Percentiles rank a stretch among this genome's conserved stretches.
These are phyloP conservation scores for Hylomyscus alleni DNA, from an alignment of 2,797 vertebrate species.

Conservation along the genomic window DNA sequence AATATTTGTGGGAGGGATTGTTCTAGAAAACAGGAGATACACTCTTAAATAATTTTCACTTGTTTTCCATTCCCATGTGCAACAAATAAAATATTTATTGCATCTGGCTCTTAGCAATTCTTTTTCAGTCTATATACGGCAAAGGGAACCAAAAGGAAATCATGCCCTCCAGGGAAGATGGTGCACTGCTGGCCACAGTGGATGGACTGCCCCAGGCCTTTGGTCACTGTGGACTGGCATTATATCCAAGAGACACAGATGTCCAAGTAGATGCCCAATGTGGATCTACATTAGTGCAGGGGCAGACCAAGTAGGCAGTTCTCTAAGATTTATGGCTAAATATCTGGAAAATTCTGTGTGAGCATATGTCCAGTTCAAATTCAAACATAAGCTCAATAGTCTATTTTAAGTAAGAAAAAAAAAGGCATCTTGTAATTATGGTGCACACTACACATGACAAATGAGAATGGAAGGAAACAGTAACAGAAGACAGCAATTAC, in stretches of 20 bases:
- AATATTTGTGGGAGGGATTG: neutral
- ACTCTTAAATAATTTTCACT: conserved; percentile 2
- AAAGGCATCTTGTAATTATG: conserved; percentile 17
- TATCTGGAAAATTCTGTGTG: neutral
- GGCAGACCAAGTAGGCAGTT: neutral
- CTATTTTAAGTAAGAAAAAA: neutral
- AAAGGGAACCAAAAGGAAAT: neutral
- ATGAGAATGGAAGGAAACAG: neutral
- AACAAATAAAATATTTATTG: conserved; percentile 35
- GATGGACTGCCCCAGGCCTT: neutral
- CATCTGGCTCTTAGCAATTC: neutral
- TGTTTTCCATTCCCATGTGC: conserved; percentile 17
- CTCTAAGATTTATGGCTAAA: neutral
- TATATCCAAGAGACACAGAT: neutral
- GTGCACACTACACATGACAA: conserved; percentile 1
- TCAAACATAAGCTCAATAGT: conserved; percentile 33
- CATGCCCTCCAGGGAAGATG: neutral
- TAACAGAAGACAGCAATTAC: conserved; percentile 1
- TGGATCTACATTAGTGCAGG: neutral
- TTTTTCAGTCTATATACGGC: neutral
- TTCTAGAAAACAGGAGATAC: neutral
- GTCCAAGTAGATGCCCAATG: neutral
- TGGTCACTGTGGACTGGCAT: neutral
- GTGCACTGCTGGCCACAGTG: rapidly evolving
- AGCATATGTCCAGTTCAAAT: conserved; percentile 48